phyloP scores from a whole-genome alignment of 2,113 vertebrate species.

The Chaenocephalus aceratus region DNA sequence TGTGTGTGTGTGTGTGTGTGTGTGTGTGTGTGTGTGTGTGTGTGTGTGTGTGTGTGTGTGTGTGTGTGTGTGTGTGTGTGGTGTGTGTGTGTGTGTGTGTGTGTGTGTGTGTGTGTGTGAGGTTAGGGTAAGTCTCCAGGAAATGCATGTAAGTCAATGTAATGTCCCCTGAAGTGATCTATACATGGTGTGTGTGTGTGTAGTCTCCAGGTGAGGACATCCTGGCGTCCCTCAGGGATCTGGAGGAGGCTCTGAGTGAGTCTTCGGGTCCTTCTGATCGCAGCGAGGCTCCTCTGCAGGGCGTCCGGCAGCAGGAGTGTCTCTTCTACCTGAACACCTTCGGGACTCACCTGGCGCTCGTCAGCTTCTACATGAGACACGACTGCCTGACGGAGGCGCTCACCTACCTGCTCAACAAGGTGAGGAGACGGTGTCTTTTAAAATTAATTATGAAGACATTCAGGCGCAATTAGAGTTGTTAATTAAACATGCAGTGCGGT shows the following conservation, averaged over 20 bases:
- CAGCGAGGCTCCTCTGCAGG: conserved; percentile 84
- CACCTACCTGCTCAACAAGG: conserved; percentile 91
- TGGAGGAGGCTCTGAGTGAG: conserved; percentile 88
- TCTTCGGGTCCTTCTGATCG: conserved; percentile 81
- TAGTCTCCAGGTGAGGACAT: conserved; percentile 85
- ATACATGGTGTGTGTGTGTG: too few relatives aligned
- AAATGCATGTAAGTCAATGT: too few relatives aligned
- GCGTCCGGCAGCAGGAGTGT: conserved; percentile 90
- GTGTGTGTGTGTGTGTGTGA: too few relatives aligned
- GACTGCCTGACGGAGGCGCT: conserved; percentile 91
- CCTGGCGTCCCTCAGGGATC: conserved; percentile 90
- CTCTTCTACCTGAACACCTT: conserved; percentile 94
- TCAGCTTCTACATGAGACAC: conserved; percentile 94
- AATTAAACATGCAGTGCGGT: neutral
- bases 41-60: too few relatives aligned
- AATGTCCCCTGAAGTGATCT: too few relatives aligned
- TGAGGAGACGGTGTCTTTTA: conserved; percentile 47
- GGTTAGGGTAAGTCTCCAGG: too few relatives aligned
- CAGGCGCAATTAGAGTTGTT: neutral
- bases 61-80: too few relatives aligned
- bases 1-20: too few relatives aligned
- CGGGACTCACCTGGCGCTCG: conserved; percentile 91
- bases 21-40: too few relatives aligned
- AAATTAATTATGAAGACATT: neutral
- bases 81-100: too few relatives aligned